phyloP scores from a whole-genome alignment of 2,797 vertebrate genomes.

The Ceryle rudis region DNA sequence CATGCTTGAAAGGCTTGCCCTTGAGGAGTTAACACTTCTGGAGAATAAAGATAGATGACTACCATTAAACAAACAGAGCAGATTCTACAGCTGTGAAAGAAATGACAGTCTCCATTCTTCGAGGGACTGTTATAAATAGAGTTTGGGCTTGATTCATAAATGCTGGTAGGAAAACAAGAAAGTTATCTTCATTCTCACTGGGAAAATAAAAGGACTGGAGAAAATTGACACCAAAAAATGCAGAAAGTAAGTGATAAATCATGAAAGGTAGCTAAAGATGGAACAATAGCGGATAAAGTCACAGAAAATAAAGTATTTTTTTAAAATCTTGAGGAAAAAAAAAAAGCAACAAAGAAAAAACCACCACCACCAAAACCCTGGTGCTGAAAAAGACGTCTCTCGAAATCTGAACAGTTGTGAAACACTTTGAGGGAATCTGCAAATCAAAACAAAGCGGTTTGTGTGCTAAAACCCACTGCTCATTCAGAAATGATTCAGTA shows the following conservation, averaged over 20 bases:
- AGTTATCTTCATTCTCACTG: constrained; percentile 32
- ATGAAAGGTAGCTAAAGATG: not conserved
- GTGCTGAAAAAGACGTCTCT: not conserved
- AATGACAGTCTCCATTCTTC: constrained; percentile 17
- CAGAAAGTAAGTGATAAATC: not conserved
- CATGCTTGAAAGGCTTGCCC: constrained; percentile 48
- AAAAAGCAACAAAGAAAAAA: not conserved
- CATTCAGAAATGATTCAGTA: not conserved
- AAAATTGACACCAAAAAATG: not conserved
- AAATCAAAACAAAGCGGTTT: not conserved
- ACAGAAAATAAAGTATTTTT: not conserved
- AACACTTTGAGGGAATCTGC: not conserved
- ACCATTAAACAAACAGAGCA: constrained; percentile 53
- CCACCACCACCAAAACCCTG: not conserved
- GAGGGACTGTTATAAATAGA: constrained; percentile 24
- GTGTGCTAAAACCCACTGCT: not conserved
- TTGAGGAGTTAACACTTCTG: constrained; percentile 43
- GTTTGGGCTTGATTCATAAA: constrained; percentile 20
- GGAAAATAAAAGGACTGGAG: not conserved
- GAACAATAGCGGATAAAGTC: not conserved
- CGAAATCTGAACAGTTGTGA: not conserved
- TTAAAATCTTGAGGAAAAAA: not conserved
- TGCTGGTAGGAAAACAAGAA: constrained; percentile 27
- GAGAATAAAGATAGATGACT: constrained; percentile 57
- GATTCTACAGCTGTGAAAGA: constrained; percentile 31